Evolutionary conservation across 2,797 vertebrate species (phyloP), one percentile per base, ranked within the genome.

Genomic region (Poeciliopsis infans): DNA sequence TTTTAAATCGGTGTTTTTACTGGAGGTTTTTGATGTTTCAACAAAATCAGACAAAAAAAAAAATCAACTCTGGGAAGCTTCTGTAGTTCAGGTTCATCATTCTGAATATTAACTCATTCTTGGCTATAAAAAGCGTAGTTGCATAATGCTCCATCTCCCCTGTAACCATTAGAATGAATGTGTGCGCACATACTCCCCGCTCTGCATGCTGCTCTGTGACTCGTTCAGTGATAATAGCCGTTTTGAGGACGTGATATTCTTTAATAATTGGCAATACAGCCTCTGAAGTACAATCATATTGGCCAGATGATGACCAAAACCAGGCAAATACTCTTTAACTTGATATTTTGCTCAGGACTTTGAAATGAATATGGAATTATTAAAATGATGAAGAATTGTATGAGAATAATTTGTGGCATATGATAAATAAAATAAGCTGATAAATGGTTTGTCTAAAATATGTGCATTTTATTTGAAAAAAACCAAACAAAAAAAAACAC

Each of bases 291-390:
- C 94, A 95, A 93, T 94, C 93, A 94, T 87, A 89, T 90, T 93
- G 93, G 94, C 88, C 92, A 94, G 83, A 89, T 80, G 78, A 93
- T 93, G 94, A 95, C 93, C 94, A 95, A 95, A 95, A 94, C 90
- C 85, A 93, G 91, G 93, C 91, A 94, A 90, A 93, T 93, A 93
- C 91, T 93, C 92, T 95, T 93, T 94, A 92, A 93, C 91, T 92
- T 91, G 88, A 94, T 91, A 91, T 90, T 95, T 91, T 95, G 93
- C 95, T 96, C 94, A 96, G 94, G 95, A 95, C 92, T 95, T 94
- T 95, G 79, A 93, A 93, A 92, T 89, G 87, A 91, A 88, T 90
- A 88, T 88, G 81, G 76, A 92, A 91, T 84, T 74, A 90, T 78
- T 86, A 78, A 86, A 89, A 79, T 86, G 89, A 55, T 86, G 79